Conservation (phyloP, 2,888 invertebrate genomes). For the Dryomyza anilis region DNA sequence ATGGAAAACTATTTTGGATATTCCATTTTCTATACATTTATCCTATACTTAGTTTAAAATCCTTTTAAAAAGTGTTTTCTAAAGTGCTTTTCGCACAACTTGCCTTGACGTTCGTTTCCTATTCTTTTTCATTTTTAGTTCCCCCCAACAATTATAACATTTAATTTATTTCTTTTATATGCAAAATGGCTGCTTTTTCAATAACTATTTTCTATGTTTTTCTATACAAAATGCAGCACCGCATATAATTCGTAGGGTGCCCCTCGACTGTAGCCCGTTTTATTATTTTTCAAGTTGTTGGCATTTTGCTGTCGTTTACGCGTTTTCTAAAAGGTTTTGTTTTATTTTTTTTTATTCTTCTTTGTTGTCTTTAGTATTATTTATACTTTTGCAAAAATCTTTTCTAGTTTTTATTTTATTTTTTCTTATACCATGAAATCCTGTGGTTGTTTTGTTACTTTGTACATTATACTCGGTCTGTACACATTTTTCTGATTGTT, state of each 20-base stretch:
- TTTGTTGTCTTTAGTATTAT: not conserved
- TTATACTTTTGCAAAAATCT: not conserved
- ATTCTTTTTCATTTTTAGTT: too few species aligned
- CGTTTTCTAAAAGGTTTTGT: not conserved
- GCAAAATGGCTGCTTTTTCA: too few species aligned
- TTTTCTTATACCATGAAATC: slow-evolving; percentile 1
- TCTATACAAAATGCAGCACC: too few species aligned
- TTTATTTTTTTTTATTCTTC: not conserved
- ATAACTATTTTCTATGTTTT: too few species aligned
- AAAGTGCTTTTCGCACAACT: too few species aligned
- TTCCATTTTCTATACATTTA: too few species aligned
- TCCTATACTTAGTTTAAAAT: too few species aligned
- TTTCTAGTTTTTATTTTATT: not conserved
- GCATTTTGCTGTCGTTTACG: not conserved
- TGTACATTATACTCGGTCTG: not conserved
- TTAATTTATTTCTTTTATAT: too few species aligned
- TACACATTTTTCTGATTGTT: not conserved
- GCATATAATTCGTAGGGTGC: not conserved
- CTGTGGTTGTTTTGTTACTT: slow-evolving; percentile 16
- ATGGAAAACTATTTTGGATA: too few species aligned
- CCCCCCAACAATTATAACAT: too few species aligned
- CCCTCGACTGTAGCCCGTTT: slow-evolving; percentile 9
- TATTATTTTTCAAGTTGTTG: slow-evolving; percentile 15
- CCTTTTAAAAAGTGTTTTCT: too few species aligned
- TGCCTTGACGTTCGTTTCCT: too few species aligned